phyloP scores from a whole-genome alignment of 2,797 vertebrate species.

The Sebastes nivosus region DNA sequence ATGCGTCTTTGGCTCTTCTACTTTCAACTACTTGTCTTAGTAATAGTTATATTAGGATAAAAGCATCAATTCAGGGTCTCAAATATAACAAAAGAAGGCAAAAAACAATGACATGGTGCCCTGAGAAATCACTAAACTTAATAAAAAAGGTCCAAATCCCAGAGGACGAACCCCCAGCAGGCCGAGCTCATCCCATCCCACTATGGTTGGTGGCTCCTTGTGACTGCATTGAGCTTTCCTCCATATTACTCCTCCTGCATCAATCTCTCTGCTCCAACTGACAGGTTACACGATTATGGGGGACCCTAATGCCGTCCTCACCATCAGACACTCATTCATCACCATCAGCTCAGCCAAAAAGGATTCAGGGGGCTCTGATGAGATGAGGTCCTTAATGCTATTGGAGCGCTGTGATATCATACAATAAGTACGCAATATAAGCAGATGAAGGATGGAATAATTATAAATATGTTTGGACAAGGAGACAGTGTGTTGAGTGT shows the following conservation, averaged over 20 bases:
- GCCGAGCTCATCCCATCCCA: not conserved
- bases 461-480: constrained; percentile 10
- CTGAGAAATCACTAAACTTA: constrained; percentile 33
- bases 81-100: constrained; percentile 16
- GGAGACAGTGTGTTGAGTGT: not conserved
- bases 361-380: constrained; percentile 12
- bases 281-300: constrained; percentile 76
- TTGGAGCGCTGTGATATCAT: constrained; percentile 48
- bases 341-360: constrained; percentile 47
- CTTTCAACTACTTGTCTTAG: not conserved
- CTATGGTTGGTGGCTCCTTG: not conserved
- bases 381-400: constrained; percentile 53
- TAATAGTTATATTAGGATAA: not conserved
- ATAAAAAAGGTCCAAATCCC: constrained; percentile 47
- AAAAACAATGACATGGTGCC: constrained; percentile 3
- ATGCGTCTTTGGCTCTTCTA: not conserved
- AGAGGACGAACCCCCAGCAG: constrained; percentile 20
- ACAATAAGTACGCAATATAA: constrained; percentile 19
- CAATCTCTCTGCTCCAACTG: constrained; percentile 69
- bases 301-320: constrained; percentile 65
- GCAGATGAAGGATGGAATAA: constrained; percentile 10
- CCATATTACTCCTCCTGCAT: constrained; percentile 52
- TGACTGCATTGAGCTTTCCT: not conserved
- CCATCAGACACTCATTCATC: constrained; percentile 70
- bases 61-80: not conserved